A percentile compares a stretch with the other conserved stretches of the same genome.
These are phyloP conservation scores for Listronotus oregonensis DNA, from an alignment of 1,140 invertebrate species.

Conservation along the genomic window DNA sequence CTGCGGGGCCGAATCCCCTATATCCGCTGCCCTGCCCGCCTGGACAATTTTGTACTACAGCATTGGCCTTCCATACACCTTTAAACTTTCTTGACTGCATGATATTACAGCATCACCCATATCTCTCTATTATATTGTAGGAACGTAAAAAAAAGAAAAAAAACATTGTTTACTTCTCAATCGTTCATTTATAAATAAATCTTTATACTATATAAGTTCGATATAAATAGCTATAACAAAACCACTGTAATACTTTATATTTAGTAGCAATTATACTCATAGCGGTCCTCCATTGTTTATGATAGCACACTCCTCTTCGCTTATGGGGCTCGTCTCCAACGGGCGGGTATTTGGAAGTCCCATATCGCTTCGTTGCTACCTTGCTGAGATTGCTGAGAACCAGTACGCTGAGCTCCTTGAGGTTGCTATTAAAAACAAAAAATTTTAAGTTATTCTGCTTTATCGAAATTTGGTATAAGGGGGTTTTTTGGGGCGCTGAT, in stretches of 20 bases:
- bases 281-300: conserved; percentile 50
- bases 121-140: no score
- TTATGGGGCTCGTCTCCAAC: conserved; percentile 46
- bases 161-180: no score
- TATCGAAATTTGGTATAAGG: no score
- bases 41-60: no score
- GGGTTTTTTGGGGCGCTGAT: no score
- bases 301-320: conserved; percentile 46
- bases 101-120: no score
- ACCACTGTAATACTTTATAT: not conserved
- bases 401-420: not conserved
- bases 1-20: no score
- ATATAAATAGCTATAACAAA: not conserved
- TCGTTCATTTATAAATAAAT: no score
- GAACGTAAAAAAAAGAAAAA: no score
- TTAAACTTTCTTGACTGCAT: no score
- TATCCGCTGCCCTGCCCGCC: no score
- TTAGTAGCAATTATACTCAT: conserved; percentile 4
- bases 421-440: conserved; percentile 5
- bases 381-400: not conserved
- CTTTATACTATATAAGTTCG: not conserved
- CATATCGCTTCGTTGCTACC: conserved; percentile 42
- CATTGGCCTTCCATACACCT: no score
- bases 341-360: conserved; percentile 49
- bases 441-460: not conserved